Percentiles rank a stretch among this genome's conserved stretches.
These are phyloP conservation scores for Phania funesta DNA, from an alignment of 2,888 invertebrate genomes.

Conservation along the genomic window DNA sequence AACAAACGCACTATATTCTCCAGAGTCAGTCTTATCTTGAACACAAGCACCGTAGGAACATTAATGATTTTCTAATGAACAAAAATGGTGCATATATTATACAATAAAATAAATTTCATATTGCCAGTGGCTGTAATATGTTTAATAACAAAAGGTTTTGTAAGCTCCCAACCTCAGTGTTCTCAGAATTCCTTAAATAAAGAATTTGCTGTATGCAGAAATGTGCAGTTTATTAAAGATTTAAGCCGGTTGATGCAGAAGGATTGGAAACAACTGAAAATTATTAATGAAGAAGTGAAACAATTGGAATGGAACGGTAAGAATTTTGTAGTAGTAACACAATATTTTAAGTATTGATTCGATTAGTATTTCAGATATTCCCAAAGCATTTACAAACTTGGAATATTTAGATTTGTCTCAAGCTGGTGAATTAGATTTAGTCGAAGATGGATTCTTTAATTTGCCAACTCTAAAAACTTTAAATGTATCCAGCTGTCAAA, in stretches of 20 bases:
- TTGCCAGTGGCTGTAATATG: not conserved
- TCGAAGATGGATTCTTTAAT: constrained; percentile 72
- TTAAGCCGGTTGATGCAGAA: constrained; percentile 56
- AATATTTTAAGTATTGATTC: not conserved
- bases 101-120: not conserved
- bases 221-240: constrained; percentile 69
- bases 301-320: constrained; percentile 27
- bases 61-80: not conserved
- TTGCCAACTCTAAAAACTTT: constrained; percentile 72
- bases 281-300: constrained; percentile 67
- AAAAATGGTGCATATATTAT: not conserved
- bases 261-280: constrained; percentile 69
- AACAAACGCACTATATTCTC: not conserved
- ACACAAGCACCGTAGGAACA: not conserved
- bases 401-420: constrained; percentile 73
- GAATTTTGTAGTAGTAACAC: not conserved
- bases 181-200: not conserved
- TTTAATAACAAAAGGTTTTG: not conserved
- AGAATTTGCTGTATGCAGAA: constrained; percentile 65
- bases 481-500: constrained; percentile 73
- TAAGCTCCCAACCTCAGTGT: constrained; percentile 27
- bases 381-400: not conserved
- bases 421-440: constrained; percentile 70
- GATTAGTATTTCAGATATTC: not conserved
- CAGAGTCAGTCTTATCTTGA: constrained; percentile 22